Base-by-base conservation (phyloP, 2,888 invertebrate species). In the Nymphalis urticae region DNA sequence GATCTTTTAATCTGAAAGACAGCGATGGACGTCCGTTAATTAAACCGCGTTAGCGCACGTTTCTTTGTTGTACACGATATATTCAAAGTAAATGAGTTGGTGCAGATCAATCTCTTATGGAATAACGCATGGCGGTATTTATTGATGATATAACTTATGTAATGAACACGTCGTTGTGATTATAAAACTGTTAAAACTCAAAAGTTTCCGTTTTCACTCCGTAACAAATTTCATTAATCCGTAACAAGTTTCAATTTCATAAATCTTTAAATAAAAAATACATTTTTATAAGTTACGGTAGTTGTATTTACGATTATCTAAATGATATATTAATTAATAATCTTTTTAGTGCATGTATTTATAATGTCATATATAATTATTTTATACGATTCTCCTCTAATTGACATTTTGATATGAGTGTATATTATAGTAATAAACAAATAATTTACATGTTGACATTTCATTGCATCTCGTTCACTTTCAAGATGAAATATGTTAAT, bases 1-100 rank as follows among this genome's bases (percentile, higher is more conserved):
- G 79, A 84, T 84, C 78, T 85, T 85, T 83, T 87, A 87, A 88
- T 86, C 84, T 85, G 77, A 71, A 73, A 76, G 82, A 82, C 81
- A 76, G 70, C 74, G 79, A 76, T 76, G 79, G 81, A 82, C 81
- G 80, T 79, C 82, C 84, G 42, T 77, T 87, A 87, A 87, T 89
- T 90, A 86, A 87, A 85, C 82, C 82, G 84, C 82, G 82, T 82
- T 82, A 80, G 78, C 80, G 76, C 76, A 78, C 75, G 72, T 79
- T 60, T 70, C 53, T 73, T 72, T 69, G 32, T 67, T 61, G 17
- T 24, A 17, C 16, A n/a, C 56, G 36, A 50, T 62, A 58, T 56
- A 32, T 67, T 42, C 19, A 42, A 50, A 17, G 32, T 17, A 62
- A 48, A 61, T 27, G 54, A 24, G 24, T 16, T 21, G 19, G 13